Base-by-base conservation (phyloP, 1,140 invertebrate species). In the Platyscapa corneri region DNA sequence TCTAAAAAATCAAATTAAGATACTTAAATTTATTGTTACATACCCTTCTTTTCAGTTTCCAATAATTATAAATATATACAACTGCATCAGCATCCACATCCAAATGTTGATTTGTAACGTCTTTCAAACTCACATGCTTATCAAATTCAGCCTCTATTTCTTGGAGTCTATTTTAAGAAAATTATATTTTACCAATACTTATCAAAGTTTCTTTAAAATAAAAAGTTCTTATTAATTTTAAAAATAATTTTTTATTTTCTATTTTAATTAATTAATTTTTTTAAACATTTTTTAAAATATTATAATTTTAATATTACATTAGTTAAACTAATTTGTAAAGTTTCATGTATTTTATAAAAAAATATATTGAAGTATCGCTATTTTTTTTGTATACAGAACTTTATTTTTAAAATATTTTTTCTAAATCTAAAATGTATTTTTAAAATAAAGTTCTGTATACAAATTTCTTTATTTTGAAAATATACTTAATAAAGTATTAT, bases 141-240 rank as follows among this genome's bases (percentile, higher is more conserved):
- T 97, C 97, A 93, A 99, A 99, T 93, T 99, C 97, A 27, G 97
- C 95, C 92, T 99, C 97, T 74, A 99, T 97, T 94, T 98, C 97
- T 92, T 97, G 96, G 75, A 98, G 94, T 87, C 98, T 97, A 86
- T 84, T 83, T 86, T 60, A 16, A 7, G 6, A 46, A 56, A 34
- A 60, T 60, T 32, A 78, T 53, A 78, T 60, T 53, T 42, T 42
- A 75, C 7, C 0, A 75, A n/a, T 46, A 75, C 46, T 37, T 30
- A 12, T n/a, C n/a, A n/a, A n/a, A n/a, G n/a, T n/a, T n/a, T 39
- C 3, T 74, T 42, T 18, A 74, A 74, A 75, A 42, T 1, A 46
- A 34, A 67, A 34, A 67, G 14, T 67, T 16, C 18, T 34, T 34
- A n/a, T 67, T 3, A 67, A 34, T 67, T 67, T 67, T 67, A 34